These are phyloP conservation scores for Hypsibius dujardini DNA, from an alignment of 1,140 invertebrate genomes.

Conservation along the genomic window DNA sequence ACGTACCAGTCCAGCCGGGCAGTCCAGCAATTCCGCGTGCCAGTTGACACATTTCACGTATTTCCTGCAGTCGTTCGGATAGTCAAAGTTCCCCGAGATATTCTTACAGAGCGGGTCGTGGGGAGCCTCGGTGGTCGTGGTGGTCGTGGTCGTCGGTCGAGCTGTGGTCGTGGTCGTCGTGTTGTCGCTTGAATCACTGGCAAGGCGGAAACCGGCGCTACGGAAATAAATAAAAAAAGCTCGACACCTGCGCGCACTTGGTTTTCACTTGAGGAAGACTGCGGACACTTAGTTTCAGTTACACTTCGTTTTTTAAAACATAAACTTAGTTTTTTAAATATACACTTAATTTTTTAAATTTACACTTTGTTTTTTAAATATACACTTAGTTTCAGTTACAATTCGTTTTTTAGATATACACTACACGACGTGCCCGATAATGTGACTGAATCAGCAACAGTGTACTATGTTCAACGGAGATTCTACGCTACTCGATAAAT, in stretches of 20 bases:
- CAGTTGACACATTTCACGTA: background rate
- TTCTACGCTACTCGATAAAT: too few relatives aligned
- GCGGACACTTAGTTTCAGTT: background rate
- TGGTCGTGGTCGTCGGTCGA: background rate
- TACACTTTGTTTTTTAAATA: too few relatives aligned
- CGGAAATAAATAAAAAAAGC: background rate
- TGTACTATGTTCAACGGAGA: too few relatives aligned
- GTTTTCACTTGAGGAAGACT: background rate
- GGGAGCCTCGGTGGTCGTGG: background rate
- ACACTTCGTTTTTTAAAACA: background rate
- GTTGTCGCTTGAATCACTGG: background rate
- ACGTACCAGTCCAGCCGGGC: background rate
- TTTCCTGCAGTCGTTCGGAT: slow-evolving; percentile 9
- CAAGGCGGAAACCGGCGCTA: background rate
- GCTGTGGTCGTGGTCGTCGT: slow-evolving; percentile 8
- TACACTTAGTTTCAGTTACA: background rate
- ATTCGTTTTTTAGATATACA: background rate
- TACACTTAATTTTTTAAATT: too few relatives aligned
- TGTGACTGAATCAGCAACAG: too few relatives aligned
- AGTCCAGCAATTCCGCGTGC: background rate
- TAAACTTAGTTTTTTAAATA: too few relatives aligned
- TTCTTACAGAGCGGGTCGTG: background rate
- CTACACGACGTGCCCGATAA: too few relatives aligned
- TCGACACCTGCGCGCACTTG: background rate
- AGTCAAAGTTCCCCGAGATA: slow-evolving; percentile 5